These are phyloP conservation scores for Anastatus disparis DNA, from an alignment of 1,140 invertebrate genomes.

Conservation along the genomic window DNA sequence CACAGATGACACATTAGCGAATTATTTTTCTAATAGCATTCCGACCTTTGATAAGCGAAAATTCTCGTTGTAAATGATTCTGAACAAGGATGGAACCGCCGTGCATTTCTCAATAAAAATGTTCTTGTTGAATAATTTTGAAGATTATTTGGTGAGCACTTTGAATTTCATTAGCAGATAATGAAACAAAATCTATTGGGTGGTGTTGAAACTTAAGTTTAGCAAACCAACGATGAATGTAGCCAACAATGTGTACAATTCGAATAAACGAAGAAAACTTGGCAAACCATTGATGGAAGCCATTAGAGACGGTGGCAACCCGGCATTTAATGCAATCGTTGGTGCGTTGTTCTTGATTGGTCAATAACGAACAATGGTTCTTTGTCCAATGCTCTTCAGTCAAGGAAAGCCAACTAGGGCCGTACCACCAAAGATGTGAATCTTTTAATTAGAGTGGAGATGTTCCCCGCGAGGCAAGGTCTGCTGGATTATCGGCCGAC, in stretches of 20 bases:
- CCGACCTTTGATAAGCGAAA: neutral
- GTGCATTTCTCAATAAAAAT: neutral
- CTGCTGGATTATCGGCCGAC: constrained; percentile 15
- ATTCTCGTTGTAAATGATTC: neutral
- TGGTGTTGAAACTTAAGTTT: too few relatives aligned
- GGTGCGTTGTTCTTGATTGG: too few relatives aligned
- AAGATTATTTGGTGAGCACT: neutral
- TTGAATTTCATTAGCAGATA: too few relatives aligned
- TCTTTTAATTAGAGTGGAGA: neutral
- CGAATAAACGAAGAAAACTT: too few relatives aligned
- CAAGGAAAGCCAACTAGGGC: neutral
- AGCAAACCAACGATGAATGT: too few relatives aligned
- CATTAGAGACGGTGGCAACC: too few relatives aligned
- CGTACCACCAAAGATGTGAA: constrained; percentile 7
- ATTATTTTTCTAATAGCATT: neutral
- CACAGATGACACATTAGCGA: neutral
- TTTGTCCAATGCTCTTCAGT: neutral
- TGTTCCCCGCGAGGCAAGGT: constrained; percentile 12
- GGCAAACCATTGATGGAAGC: too few relatives aligned
- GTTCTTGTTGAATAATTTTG: neutral
- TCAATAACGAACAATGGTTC: too few relatives aligned
- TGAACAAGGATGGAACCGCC: neutral
- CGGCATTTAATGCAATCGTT: too few relatives aligned
- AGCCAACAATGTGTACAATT: too few relatives aligned
- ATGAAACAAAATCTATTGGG: too few relatives aligned